Conservation (phyloP, 2,888 invertebrate genomes). For the Brachypalpus laphriformis region DNA sequence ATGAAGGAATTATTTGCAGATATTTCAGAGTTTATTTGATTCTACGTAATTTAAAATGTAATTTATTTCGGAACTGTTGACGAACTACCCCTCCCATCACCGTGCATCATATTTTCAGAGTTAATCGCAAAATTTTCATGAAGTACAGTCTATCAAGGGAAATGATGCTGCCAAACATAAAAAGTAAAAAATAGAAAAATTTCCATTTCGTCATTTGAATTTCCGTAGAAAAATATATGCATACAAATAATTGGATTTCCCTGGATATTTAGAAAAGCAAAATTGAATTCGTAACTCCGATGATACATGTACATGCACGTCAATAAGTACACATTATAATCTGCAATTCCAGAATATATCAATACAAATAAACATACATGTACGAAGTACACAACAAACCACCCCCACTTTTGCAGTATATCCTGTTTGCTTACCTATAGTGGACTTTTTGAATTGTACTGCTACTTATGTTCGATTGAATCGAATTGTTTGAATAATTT, state of each 20-base stretch:
- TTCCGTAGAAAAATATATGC: conserved; percentile 6
- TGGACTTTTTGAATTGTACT: conserved; percentile 1
- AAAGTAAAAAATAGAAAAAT: background rate
- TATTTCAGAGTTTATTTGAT: too few relatives aligned
- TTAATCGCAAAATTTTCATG: conserved; percentile 13
- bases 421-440: background rate
- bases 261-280: conserved; percentile 16
- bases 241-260: conserved; percentile 28
- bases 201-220: conserved; percentile 2
- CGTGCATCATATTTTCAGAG: background rate
- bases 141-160: background rate
- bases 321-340: background rate
- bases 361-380: background rate
- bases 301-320: background rate
- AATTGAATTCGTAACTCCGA: conserved; percentile 17
- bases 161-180: background rate
- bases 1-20: too few relatives aligned
- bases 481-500: conserved; percentile 32
- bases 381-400: background rate
- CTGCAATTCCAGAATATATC: background rate
- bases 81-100: background rate
- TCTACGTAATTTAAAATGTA: too few relatives aligned
- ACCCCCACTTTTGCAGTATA: background rate
- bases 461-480: conserved; percentile 6
- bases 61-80: too few relatives aligned